These are phyloP conservation scores for Muntiacus muntjak DNA, from an alignment of 2,113 vertebrate genomes.

Conservation along the genomic window DNA sequence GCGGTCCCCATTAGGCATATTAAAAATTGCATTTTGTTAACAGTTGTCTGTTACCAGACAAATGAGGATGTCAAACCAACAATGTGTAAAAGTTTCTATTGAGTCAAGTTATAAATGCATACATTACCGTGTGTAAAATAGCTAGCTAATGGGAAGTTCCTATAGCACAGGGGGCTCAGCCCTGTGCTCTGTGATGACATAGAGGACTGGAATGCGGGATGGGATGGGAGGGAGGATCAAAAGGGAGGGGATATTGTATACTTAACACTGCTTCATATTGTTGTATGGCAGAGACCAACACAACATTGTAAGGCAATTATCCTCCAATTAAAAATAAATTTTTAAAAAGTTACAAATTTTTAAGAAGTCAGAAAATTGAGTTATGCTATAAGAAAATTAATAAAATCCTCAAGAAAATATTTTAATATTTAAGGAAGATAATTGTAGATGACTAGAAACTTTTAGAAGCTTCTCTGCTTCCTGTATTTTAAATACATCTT, in stretches of 20 bases:
- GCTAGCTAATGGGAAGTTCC: background rate
- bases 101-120: background rate
- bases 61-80: background rate
- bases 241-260: background rate
- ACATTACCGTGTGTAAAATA: background rate
- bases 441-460: background rate
- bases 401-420: slow-evolving; percentile 2
- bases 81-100: background rate
- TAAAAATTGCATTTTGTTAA: background rate
- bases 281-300: background rate
- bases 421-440: background rate
- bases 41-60: background rate
- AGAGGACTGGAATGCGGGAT: background rate
- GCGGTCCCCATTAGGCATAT: background rate
- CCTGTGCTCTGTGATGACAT: background rate
- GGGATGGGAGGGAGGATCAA: background rate
- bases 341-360: background rate
- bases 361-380: background rate
- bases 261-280: background rate
- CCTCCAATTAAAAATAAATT: background rate
- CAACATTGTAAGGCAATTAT: background rate
- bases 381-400: slow-evolving; percentile 16
- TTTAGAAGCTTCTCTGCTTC: background rate
- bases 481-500: slow-evolving; percentile 11
- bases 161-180: background rate